Conservation (phyloP, 2,888 invertebrate genomes). For the Drosophila fungiperda region DNA sequence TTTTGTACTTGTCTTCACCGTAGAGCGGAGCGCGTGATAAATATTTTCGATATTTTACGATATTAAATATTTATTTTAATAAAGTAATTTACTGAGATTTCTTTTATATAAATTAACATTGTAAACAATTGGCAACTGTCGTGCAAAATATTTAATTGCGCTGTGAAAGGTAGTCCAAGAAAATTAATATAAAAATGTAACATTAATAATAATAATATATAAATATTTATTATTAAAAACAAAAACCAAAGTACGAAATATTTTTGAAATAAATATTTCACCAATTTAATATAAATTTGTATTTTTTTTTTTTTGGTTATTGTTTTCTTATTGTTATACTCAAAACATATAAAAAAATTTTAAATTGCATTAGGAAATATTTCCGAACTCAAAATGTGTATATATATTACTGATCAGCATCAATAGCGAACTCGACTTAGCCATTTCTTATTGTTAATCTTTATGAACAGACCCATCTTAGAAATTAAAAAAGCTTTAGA, state of each 20-base stretch:
- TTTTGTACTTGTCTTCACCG: constrained; percentile 2
- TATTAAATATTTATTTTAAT: not conserved
- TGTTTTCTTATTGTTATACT: too few species aligned
- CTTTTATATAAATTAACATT: not conserved
- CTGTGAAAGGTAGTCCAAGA: too few species aligned
- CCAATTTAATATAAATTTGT: not conserved
- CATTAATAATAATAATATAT: not conserved
- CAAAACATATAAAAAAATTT: too few species aligned
- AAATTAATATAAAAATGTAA: not conserved
- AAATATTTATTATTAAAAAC: not conserved
- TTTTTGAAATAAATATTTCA: not conserved
- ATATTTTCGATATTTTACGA: not conserved
- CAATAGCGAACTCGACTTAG: not conserved
- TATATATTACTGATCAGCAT: not conserved
- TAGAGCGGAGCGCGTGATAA: not conserved
- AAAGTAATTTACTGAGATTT: not conserved
- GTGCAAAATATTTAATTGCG: not conserved
- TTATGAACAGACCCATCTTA: not conserved
- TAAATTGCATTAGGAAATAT: not conserved
- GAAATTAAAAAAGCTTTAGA: not conserved
- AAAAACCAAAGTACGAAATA: not conserved
- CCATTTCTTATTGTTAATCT: not conserved
- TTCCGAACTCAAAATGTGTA: not conserved
- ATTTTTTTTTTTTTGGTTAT: too few species aligned
- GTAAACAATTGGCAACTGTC: not conserved